These are phyloP conservation scores for Rhyacophila evoluta DNA, from an alignment of 2,888 invertebrate species.

Conservation along the genomic window DNA sequence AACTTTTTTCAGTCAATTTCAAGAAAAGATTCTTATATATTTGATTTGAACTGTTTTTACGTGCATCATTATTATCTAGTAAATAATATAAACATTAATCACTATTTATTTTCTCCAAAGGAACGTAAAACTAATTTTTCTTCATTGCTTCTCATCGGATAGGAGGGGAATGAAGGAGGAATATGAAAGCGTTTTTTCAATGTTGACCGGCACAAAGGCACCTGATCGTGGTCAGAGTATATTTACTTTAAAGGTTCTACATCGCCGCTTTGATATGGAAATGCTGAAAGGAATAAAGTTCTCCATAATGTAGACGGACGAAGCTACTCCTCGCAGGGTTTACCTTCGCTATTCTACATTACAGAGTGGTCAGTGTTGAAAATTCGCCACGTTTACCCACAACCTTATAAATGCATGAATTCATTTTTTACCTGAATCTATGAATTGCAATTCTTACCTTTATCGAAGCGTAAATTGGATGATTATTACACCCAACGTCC, in stretches of 20 bases:
- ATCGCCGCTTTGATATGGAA: constrained; percentile 50
- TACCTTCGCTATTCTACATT: not conserved
- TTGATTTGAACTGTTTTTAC: no score
- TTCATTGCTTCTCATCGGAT: constrained; percentile 30
- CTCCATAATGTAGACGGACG: not conserved
- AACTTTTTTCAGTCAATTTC: no score
- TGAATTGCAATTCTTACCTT: constrained; percentile 36
- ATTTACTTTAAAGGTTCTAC: constrained; percentile 52
- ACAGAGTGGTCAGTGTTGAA: constrained; percentile 43
- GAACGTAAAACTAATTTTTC: constrained; percentile 42
- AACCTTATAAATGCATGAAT: constrained; percentile 37
- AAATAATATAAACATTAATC: no score
- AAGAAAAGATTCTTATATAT: no score
- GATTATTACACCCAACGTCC: not conserved
- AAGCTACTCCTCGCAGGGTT: not conserved
- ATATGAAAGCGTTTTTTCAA: constrained; percentile 50
- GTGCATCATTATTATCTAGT: no score
- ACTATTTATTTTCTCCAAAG: constrained; percentile 38
- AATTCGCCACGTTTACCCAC: constrained; percentile 42
- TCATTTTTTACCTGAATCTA: constrained; percentile 39
- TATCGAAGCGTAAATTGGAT: not conserved
- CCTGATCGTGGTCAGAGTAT: constrained; percentile 42
- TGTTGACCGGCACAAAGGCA: constrained; percentile 44
- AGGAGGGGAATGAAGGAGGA: constrained; percentile 34
- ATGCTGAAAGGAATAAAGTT: constrained; percentile 35